Base-by-base conservation (phyloP, 2,113 vertebrate species). In the Melospiza georgiana region DNA sequence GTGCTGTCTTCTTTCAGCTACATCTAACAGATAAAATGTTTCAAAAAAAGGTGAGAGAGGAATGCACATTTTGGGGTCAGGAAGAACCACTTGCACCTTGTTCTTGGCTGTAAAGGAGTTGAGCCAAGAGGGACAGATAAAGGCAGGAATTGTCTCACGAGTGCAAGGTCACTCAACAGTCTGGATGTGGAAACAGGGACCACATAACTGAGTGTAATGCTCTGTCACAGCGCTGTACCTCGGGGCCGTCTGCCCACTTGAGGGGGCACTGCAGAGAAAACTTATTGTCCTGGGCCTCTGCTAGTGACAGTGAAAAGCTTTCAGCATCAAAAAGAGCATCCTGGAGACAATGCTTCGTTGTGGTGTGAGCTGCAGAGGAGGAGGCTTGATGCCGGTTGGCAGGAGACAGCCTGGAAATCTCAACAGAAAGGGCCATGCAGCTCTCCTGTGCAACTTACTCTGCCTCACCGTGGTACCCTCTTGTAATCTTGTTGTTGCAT, bases 391-490 rank as follows among this genome's bases (percentile, higher is more conserved):
- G n/a, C 10, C 19, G 25, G 31, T 14, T 7, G 12, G 21, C 12
- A 28, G 71, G 44, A 63, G n/a, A 16, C 20, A 59, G 31, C 20
- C 62, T 48, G 39, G 15, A 83, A 92, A 65, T 35, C 24, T 28
- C 30, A 44, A 6, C 24, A 83, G 39, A 62, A 76, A 63, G 15
- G 13, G 24, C 5, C 11, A 30, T 6, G 31, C 4, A 44, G 3
- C 18, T 28, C 23, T 49, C 6, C 37, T 15, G 3, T 49, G 35
- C n/a, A 63, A 10, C 13, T 67, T 44, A 52, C 11, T 15, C 10
- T 1, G 3, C 13, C 10, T 35, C 27, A 48, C 27, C 2, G 2
- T 7, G 3, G 41, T 14, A 41, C 13, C 41, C 41, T 41, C 12
- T 14, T 41, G 41, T 41, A 41, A 41, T 41, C 41, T 41, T 41